These are phyloP conservation scores for Lasioglossum leucozonium DNA, from an alignment of 2,888 invertebrate species.

Conservation along the genomic window DNA sequence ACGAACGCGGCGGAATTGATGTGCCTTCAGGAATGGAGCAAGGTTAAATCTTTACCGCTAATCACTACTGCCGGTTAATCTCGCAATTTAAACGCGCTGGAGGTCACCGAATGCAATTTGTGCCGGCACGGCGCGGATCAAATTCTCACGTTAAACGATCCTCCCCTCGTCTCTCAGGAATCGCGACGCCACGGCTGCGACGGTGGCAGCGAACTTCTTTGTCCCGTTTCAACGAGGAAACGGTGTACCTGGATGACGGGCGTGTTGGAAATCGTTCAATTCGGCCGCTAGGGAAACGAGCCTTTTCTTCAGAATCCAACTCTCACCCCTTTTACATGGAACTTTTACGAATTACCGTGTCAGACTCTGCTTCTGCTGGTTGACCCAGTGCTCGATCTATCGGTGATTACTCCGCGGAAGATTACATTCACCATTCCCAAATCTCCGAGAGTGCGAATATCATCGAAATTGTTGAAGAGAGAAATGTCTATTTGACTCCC, in stretches of 20 bases:
- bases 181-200: not conserved
- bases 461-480: not conserved
- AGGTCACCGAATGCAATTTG: constrained; percentile 63
- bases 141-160: constrained; percentile 37
- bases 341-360: not conserved
- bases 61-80: constrained; percentile 66
- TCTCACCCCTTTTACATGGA: not conserved
- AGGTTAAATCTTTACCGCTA: constrained; percentile 68
- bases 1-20: constrained; percentile 40
- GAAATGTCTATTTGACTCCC: not conserved
- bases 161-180: not conserved
- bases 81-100: constrained; percentile 63
- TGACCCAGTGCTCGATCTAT: not conserved
- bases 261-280: not conserved
- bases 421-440: not conserved
- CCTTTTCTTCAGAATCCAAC: not conserved
- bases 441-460: not conserved
- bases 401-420: no score
- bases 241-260: not conserved
- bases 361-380: not conserved
- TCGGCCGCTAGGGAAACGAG: not conserved
- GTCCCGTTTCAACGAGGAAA: not conserved
- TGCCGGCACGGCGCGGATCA: constrained; percentile 41
- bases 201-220: not conserved
- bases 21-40: constrained; percentile 53